Percentiles rank a stretch among this genome's conserved stretches.
Evolutionary conservation across 2,888 invertebrate genomes (phyloP).

Genomic region (Epistrophe grossulariae): DNA sequence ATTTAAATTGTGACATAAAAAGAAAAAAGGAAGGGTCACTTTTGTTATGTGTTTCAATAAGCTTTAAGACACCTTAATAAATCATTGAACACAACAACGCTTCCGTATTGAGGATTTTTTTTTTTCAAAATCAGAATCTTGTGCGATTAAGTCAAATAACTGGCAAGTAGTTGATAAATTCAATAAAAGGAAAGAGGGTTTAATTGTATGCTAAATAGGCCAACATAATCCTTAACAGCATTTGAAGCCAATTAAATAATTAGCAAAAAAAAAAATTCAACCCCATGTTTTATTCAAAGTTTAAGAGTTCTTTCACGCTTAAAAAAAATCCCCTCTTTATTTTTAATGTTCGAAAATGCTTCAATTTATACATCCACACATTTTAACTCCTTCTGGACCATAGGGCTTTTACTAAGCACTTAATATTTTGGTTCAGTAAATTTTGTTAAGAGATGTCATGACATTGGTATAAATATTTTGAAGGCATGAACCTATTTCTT

Average conservation of each 20-base stretch:
- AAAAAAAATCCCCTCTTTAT: background rate
- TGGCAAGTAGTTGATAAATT: too few relatives aligned
- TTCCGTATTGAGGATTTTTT: too few relatives aligned
- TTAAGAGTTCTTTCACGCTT: background rate
- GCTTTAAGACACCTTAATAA: too few relatives aligned
- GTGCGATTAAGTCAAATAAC: too few relatives aligned
- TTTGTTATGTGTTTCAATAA: too few relatives aligned
- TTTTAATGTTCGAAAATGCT: background rate
- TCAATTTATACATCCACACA: slow-evolving; percentile 2
- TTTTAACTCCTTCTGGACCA: background rate
- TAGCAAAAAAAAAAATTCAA: background rate
- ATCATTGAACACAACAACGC: too few relatives aligned
- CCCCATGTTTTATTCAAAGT: background rate
- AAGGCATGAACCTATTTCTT: background rate
- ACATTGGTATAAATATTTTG: background rate
- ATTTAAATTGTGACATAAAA: too few relatives aligned
- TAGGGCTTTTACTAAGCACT: slow-evolving; percentile 6
- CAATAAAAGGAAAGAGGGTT: too few relatives aligned
- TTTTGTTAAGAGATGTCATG: slow-evolving; percentile 13
- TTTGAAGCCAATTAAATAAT: background rate
- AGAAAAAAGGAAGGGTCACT: too few relatives aligned
- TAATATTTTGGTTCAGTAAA: slow-evolving; percentile 15
- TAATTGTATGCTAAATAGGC: too few relatives aligned
- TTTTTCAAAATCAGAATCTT: too few relatives aligned
- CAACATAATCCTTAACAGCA: too few relatives aligned